phyloP scores from a whole-genome alignment of 1,140 invertebrate genomes.

The Drosophila malerkotliana region DNA sequence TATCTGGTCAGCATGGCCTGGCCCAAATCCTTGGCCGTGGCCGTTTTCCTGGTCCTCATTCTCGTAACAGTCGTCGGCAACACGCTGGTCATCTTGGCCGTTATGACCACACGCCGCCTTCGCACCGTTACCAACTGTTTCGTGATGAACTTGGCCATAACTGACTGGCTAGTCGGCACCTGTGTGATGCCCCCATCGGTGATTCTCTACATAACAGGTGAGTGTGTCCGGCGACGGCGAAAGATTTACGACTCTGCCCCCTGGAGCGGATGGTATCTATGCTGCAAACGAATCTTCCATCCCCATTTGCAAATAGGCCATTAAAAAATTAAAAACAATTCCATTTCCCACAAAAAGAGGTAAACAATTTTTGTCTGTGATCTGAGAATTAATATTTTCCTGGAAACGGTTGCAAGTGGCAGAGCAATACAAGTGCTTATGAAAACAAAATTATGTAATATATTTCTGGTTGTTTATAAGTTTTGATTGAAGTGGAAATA shows the following conservation, averaged over 20 bases:
- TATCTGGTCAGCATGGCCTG: slow-evolving; percentile 65
- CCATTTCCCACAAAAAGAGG: background rate
- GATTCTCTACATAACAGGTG: slow-evolving; percentile 87
- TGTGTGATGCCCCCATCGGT: slow-evolving; percentile 98
- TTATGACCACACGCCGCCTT: slow-evolving; percentile 94
- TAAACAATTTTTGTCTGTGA: slow-evolving; percentile 31
- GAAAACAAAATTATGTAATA: background rate
- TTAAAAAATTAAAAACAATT: slow-evolving; percentile 13
- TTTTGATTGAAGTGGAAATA: background rate
- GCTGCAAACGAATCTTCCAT: slow-evolving; percentile 10
- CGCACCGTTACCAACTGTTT: slow-evolving; percentile 98
- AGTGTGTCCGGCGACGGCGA: slow-evolving; percentile 61
- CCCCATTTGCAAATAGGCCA: slow-evolving; percentile 19
- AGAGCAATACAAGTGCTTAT: background rate
- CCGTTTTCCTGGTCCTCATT: slow-evolving; percentile 86
- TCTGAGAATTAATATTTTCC: background rate
- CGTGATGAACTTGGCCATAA: slow-evolving; percentile 95
- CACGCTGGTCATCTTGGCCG: slow-evolving; percentile 94
- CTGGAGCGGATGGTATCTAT: background rate
- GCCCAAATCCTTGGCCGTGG: slow-evolving; percentile 70
- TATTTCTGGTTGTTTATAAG: background rate
- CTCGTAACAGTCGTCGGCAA: slow-evolving; percentile 91
- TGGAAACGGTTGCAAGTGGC: background rate
- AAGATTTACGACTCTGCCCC: slow-evolving; percentile 23
- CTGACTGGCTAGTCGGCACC: slow-evolving; percentile 95